Evolutionary conservation across 1,140 invertebrate species (phyloP).

Genomic region (Dinoponera quadriceps): DNA sequence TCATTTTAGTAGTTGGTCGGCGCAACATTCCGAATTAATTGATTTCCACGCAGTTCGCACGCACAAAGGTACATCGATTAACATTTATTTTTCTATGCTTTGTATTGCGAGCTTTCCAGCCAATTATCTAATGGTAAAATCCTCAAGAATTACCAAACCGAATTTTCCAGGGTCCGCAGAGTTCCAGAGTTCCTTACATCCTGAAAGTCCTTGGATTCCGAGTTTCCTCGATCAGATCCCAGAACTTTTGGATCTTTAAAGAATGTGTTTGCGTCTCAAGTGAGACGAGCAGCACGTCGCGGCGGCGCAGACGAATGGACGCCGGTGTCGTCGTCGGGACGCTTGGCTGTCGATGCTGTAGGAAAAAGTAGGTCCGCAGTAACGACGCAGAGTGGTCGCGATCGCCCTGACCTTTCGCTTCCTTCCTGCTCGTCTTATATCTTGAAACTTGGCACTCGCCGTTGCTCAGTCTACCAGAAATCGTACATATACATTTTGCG

Average conservation of each 20-base stretch:
- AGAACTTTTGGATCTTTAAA: background rate
- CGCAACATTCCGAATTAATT: background rate
- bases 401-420: conserved; percentile 14
- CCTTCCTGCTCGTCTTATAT: background rate
- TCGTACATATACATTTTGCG: background rate
- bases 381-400: background rate
- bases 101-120: too few relatives aligned
- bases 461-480: background rate
- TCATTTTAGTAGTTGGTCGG: background rate
- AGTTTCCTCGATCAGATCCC: background rate
- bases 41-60: background rate
- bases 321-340: background rate
- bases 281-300: background rate
- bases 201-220: too few relatives aligned
- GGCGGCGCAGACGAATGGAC: background rate
- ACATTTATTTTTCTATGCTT: too few relatives aligned
- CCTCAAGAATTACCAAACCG: too few relatives aligned
- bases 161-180: too few relatives aligned
- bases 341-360: background rate
- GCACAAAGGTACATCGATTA: too few relatives aligned
- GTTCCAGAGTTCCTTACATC: too few relatives aligned
- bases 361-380: conserved; percentile 25
- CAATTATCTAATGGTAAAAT: too few relatives aligned
- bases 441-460: background rate
- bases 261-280: background rate